Base-by-base conservation (phyloP, 2,797 vertebrate species). In the Acanthurus leucopareius region DNA sequence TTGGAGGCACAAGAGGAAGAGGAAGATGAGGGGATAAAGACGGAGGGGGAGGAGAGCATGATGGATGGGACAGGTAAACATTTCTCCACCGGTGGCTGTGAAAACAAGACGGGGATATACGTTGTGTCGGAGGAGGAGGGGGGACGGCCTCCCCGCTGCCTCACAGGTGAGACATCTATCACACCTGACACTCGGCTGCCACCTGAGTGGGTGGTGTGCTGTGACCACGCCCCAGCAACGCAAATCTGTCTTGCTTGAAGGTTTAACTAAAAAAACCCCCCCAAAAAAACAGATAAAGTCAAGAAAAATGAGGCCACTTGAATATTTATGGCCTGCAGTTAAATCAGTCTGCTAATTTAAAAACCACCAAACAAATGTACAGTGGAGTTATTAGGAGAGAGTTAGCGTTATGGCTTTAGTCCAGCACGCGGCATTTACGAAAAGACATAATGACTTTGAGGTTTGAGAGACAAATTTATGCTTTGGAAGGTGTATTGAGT, bases 41-140 rank as follows among this genome's bases (percentile, higher is more conserved):
- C 28, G 35, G 68, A 58, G 20, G 48, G 25, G 61, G 32, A 69
- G 44, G 51, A 73, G 49, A 57, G 74, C n/a, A 68, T 94, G 94
- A 95, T 92, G 78, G 87, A 96, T 95, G 85, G 82, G 77, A 73
- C 89, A 87, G 91, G 91, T 92, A 94, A 92, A 93, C 83, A 89
- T 86, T 91, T 90, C 73, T 90, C 70, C 73, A 88, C 67, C 83
- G 84, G 54, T 85, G 84, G 87, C 83, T 92, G 83, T 80, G 66
- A 88, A 92, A 94, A 91, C 88, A 93, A 79, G 85, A 69, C 49
- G 44, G 73, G 79, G 80, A 90, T 68, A 74, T 53, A 61, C 17
- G 13, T 48, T 19, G 54, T 47, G 75, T 60, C 4, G 61, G 28
- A 4, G 28, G 28, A 32, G 28, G 28, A 4, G 28, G 28, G 28